Evolutionary conservation across 2,888 invertebrate genomes (phyloP), one percentile per base, ranked within the genome.

Genomic region (Drosophila demipolita): DNA sequence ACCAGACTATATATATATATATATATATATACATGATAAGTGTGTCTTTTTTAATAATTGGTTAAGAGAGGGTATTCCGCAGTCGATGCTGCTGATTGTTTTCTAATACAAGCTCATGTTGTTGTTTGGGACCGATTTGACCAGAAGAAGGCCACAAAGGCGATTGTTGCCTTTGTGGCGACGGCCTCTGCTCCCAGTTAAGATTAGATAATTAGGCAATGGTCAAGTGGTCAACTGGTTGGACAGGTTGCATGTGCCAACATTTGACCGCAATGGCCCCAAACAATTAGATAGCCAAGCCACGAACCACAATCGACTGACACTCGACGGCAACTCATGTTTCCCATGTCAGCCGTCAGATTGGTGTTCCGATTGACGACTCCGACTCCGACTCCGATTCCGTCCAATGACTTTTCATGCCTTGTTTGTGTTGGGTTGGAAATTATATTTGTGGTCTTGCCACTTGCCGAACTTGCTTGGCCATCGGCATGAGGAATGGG

Each of bases 121-220:
- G 66, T 23, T 52, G 32, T 55, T 38, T 45, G 29, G 36, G 38
- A 62, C 60, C 64, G 45, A 57, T 52, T 53, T 64, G 66, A 55
- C 32, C 36, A 48, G 23, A 15, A 50, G 45, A 53, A 62, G 57
- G 59, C 71, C 63, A 80, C 42, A 66, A 55, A 48, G 72, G 72
- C 76, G 76, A 78, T 78, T 76, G 77, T 80, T 80, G 62, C 64
- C 76, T 71, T 80, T 71, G 80, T 67, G 72, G 50, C 57, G 58
- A 64, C 45, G 45, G 20, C 15, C 32, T 36, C 15, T 6, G 26
- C 35, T 32, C 20, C 32, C 20, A 20, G 59, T 63, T 33, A 59
- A 57, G 74, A 54, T 40, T 50, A 23, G 15, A 8, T 45, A 45
- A 45, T 45, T 45, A 20, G 23, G 9, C 45, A 23, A 15, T 45